Evolutionary conservation across 2,797 vertebrate genomes (phyloP), one percentile per base, ranked within the genome.

Genomic region (Characodon lateralis): DNA sequence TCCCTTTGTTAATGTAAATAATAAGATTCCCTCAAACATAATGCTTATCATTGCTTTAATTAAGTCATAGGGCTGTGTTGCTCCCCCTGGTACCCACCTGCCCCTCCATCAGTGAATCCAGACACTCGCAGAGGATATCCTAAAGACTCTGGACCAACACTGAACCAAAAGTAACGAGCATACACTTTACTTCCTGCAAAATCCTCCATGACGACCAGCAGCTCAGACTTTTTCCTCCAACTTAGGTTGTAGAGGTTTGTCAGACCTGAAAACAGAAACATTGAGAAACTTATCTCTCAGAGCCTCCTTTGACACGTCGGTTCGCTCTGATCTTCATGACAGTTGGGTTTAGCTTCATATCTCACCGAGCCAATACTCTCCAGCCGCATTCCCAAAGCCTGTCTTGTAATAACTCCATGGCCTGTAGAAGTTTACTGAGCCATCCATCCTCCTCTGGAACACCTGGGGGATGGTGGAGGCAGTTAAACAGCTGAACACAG

Each of bases 371-470:
- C 76, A 71, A 68, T 51, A 71, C 53, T 71, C 76, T 50, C 76
- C 68, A 51, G 55, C 26, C 58, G 56, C 55, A 1, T 28, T 24
- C 20, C 76, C 68, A 51, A 77, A 77, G 46, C 76, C 74, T 3
- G 12, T 12, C 48, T 76, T 76, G n/a, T 76, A 76, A 26, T 55
- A 10, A 7, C 18, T 39, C 43, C 43, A 77, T 7, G 68, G 68
- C 43, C 68, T 71, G 76, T 77, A 77, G 76, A 77, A 77, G 69
- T 77, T 77, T 43, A 77, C 76, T 0, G 68, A 71, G 43, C 68
- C 76, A 39, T 77, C 76, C 43, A 71, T 71, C 68, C 76, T 59
- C 68, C 76, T 71, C 56, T 77, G 76, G 76, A 77, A 71, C 3
- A 77, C 55, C 76, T 76, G 74, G 0, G 63, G 51, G n/a, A 22